Base-by-base conservation (phyloP, 1,140 invertebrate species). In the Marisa cornuarietis region DNA sequence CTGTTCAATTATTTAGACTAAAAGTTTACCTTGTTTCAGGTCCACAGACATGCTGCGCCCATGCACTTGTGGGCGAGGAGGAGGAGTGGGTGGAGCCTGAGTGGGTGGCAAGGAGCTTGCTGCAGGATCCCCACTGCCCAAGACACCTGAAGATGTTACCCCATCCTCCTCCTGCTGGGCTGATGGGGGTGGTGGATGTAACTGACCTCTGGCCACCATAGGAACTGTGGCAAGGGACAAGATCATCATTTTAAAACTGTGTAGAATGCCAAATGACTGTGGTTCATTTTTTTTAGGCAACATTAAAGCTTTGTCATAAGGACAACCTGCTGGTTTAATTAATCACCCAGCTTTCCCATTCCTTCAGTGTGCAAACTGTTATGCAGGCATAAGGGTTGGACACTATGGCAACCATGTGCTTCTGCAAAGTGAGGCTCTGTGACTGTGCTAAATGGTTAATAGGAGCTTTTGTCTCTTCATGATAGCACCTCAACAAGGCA, bases 21-120 rank as follows among this genome's bases (percentile, higher is more conserved):
- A 24, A 11, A n/a, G 51, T 75, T 20, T 83, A 86, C 84, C 85
- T 24, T 75, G 18, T 82, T 86, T 88, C 58, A 87, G 80, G 83
- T 89, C 88, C 61, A 89, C 86, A 72, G 87, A 88, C 83, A 89
- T 81, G 80, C 88, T 89, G 24, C 88, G 83, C 20, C 81, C 79
- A 73, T 87, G 86, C 69, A 80, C 69, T 62, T 80, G 82, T 0
- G 87, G 86, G 72, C 86, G 79, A 10, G 86, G 88, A 18, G 88
- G 87, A 42, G 87, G 87, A 7, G 83, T 83, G 9, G 86, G 88
- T 14, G 86, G 88, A 52, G 81, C 88, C 74, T 86, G 84, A 54
- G 81, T 79, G 51, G 76, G 73, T 20, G 63, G 79, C 13, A 83
- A 63, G 83, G 86, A 72, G 84, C 83, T 71, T 84, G 81, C 26